Conservation (phyloP, 2,113 vertebrate species). For the Perognathus longimembris region DNA sequence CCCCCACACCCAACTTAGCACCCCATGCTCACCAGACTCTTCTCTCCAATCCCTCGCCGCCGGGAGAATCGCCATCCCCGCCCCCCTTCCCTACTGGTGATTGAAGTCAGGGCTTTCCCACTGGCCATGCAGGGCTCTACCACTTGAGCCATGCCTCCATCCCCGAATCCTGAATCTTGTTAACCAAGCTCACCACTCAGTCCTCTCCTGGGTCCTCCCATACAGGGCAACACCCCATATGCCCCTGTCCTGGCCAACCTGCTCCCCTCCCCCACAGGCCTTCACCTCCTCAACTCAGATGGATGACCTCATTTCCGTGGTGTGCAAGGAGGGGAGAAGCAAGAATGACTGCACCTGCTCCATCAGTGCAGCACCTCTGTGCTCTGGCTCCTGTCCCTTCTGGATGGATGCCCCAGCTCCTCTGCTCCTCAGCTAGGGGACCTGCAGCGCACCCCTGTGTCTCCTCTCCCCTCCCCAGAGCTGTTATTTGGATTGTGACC, state of each 20-base stretch:
- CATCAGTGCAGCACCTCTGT: not conserved
- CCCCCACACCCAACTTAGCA: not conserved
- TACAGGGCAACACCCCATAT: fast-evolving
- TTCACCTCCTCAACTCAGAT: not conserved
- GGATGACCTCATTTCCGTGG: not conserved
- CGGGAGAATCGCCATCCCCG: too few species aligned
- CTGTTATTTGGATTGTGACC: not conserved
- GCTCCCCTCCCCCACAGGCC: not conserved
- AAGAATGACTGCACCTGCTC: not conserved
- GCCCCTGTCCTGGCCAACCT: fast-evolving
- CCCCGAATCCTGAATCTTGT: not conserved
- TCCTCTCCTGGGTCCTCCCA: not conserved
- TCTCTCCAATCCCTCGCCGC: too few species aligned
- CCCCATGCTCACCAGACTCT: too few species aligned
- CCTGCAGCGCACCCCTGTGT: not conserved
- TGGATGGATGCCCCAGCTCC: too few species aligned
- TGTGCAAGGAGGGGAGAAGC: not conserved
- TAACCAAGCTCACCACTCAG: not conserved
- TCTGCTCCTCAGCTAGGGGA: not conserved
- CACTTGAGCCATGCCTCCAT: too few species aligned
- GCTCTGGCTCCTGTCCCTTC: not conserved
- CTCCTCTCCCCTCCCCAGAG: not conserved
- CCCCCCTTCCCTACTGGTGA: too few species aligned
- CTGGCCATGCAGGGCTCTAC: too few species aligned
- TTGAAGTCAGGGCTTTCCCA: too few species aligned